Conservation (phyloP, 2,888 invertebrate genomes). For the Machimus atricapillus region DNA sequence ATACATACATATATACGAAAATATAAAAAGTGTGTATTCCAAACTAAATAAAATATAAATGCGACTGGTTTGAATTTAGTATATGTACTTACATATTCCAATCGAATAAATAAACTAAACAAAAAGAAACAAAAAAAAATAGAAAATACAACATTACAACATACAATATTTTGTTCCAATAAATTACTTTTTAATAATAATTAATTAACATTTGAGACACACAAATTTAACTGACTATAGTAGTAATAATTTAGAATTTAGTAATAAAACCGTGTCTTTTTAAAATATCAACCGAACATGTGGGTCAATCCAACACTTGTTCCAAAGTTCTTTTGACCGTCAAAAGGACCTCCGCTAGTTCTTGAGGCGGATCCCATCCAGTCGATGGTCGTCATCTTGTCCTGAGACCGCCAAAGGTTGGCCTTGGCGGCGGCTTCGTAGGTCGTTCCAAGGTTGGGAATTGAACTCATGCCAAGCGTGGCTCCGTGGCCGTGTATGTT, state of each 20-base stretch:
- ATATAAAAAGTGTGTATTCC: too few species aligned
- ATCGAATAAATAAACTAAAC: too few species aligned
- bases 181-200: background rate
- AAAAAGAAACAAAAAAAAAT: too few species aligned
- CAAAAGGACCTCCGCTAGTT: slow-evolving; percentile 52
- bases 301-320: slow-evolving; percentile 50
- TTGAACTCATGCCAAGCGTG: slow-evolving; percentile 51
- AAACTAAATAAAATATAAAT: too few species aligned
- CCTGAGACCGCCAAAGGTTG: slow-evolving; percentile 53
- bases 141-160: too few species aligned
- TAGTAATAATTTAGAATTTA: background rate
- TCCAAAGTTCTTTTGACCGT: slow-evolving; percentile 50
- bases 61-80: too few species aligned
- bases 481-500: slow-evolving; percentile 52
- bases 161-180: background rate
- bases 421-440: slow-evolving; percentile 51
- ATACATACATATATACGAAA: too few species aligned
- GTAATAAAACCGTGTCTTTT: background rate
- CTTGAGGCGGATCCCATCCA: slow-evolving; percentile 52
- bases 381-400: slow-evolving; percentile 52
- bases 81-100: too few species aligned
- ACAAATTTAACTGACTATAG: too few species aligned
- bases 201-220: too few species aligned
- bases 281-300: slow-evolving; percentile 47
- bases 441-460: slow-evolving; percentile 54